Percentiles rank a stretch among this genome's conserved stretches.
phyloP scores from a whole-genome alignment of 1,140 invertebrate genomes.

The Diorhabda sublineata region DNA sequence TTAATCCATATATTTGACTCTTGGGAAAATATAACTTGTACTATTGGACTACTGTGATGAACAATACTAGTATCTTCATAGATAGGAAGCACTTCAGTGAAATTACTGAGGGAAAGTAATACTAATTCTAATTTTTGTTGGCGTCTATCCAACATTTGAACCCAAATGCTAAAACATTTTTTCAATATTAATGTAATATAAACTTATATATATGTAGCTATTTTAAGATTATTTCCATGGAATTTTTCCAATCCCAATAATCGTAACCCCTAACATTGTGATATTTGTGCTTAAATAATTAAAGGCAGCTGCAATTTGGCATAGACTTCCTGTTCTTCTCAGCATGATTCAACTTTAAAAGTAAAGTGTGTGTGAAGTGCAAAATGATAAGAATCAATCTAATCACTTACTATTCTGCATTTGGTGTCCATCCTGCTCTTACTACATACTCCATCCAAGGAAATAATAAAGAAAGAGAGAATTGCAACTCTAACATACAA shows the following conservation, averaged over 20 bases:
- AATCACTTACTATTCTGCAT: slow-evolving; percentile 73
- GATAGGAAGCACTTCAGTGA: slow-evolving; percentile 61
- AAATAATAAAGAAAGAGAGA: slow-evolving; percentile 72
- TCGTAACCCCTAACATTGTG: no score
- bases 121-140: slow-evolving; percentile 79
- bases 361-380: no score
- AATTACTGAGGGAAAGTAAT: slow-evolving; percentile 68
- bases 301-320: no score
- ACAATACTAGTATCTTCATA: slow-evolving; percentile 44
- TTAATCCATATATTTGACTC: slow-evolving; percentile 81
- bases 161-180: slow-evolving; percentile 72
- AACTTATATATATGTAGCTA: background rate
- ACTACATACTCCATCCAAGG: slow-evolving; percentile 93
- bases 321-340: no score
- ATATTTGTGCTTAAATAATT: no score
- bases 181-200: background rate
- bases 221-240: background rate
- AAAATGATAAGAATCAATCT: no score
- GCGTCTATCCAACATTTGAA: slow-evolving; percentile 77
- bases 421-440: slow-evolving; percentile 87
- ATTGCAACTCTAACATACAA: slow-evolving; percentile 65
- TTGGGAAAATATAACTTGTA: slow-evolving; percentile 70
- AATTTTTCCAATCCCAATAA: background rate
- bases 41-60: slow-evolving; percentile 35
- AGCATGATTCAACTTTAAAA: no score